These are phyloP conservation scores for Carposina sasakii DNA, from an alignment of 1,140 invertebrate species.

Conservation along the genomic window DNA sequence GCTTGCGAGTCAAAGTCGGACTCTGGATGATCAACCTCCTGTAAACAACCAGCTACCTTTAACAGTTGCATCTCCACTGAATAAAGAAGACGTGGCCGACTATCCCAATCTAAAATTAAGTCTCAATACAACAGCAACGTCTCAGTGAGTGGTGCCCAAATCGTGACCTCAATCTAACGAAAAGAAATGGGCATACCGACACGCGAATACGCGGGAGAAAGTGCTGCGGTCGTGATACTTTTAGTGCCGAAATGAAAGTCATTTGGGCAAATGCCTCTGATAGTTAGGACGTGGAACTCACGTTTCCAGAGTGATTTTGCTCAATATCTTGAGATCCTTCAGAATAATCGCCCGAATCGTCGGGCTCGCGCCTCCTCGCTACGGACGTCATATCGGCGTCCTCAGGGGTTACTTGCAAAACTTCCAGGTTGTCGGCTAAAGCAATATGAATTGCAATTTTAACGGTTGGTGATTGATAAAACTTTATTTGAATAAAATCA, in stretches of 20 bases:
- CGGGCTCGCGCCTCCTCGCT: constrained; percentile 57
- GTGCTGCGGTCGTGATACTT: constrained; percentile 50
- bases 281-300: constrained; percentile 39
- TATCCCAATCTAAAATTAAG: constrained; percentile 32
- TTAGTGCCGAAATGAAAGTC: constrained; percentile 64
- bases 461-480: too few species aligned
- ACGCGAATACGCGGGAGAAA: constrained; percentile 65
- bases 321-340: constrained; percentile 66
- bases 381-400: constrained; percentile 66
- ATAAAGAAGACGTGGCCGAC: constrained; percentile 31
- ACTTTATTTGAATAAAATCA: too few species aligned
- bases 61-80: constrained; percentile 53
- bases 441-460: too few species aligned
- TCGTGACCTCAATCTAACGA: constrained; percentile 64
- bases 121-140: constrained; percentile 42
- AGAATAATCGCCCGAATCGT: constrained; percentile 66
- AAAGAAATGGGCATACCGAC: constrained; percentile 69
- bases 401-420: constrained; percentile 54
- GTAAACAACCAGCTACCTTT: constrained; percentile 57
- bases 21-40: constrained; percentile 51
- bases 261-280: constrained; percentile 18
- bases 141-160: constrained; percentile 48
- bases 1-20: constrained; percentile 61
- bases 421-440: constrained; percentile 61
- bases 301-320: constrained; percentile 60